Evolutionary conservation across 2,113 vertebrate species (phyloP).

Genomic region (Stigmatopora nigra): DNA sequence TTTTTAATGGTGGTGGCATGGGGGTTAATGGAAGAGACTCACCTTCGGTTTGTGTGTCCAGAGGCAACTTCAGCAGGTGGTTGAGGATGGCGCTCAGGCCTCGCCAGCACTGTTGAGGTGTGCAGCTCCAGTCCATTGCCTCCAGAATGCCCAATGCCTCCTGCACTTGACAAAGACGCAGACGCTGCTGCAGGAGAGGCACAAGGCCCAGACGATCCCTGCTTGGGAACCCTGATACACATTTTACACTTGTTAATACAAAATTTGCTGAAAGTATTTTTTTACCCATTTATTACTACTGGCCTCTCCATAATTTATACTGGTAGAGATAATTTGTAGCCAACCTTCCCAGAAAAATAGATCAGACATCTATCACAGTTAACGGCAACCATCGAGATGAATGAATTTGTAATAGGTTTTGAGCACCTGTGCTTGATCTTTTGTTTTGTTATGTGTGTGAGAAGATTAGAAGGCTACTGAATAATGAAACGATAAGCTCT

Average conservation of each 20-base stretch:
- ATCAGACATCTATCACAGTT: too few species aligned
- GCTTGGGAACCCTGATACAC: slow-evolving; percentile 73
- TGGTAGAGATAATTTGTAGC: too few species aligned
- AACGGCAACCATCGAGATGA: not conserved
- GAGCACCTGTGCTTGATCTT: slow-evolving; percentile 34
- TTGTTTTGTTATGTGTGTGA: slow-evolving; percentile 20
- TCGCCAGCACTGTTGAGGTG: slow-evolving; percentile 75
- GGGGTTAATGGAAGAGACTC: not conserved
- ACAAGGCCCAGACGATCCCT: slow-evolving; percentile 72
- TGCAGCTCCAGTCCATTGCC: slow-evolving; percentile 86
- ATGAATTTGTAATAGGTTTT: slow-evolving; percentile 6
- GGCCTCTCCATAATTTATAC: too few species aligned
- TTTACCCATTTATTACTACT: too few species aligned
- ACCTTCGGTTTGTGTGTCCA: slow-evolving; percentile 77
- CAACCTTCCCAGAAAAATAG: too few species aligned
- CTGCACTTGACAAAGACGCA: slow-evolving; percentile 72
- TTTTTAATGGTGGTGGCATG: too few species aligned
- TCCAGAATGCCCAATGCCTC: slow-evolving; percentile 81
- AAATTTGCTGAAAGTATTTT: too few species aligned
- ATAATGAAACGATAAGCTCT: slow-evolving; percentile 44
- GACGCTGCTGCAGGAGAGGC: slow-evolving; percentile 81
- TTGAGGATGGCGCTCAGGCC: slow-evolving; percentile 80
- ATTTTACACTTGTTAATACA: not conserved
- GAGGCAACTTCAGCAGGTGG: slow-evolving; percentile 84
- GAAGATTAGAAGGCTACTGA: slow-evolving; percentile 28